phyloP scores from a whole-genome alignment of 2,113 vertebrate species.

The Pelusios castaneus region DNA sequence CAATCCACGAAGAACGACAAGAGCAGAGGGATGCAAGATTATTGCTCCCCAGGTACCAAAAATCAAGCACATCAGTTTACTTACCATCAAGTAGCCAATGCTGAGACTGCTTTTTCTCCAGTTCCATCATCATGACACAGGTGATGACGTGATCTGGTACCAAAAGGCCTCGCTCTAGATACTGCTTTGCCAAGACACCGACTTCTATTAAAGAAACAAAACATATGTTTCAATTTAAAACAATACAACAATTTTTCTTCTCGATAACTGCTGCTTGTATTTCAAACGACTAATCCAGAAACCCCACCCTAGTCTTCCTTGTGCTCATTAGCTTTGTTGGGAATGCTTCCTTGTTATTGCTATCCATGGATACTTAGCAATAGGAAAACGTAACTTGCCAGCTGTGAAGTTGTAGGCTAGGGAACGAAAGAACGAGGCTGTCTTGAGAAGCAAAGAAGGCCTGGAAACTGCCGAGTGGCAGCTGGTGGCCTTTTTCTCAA shows the following conservation, averaged over 20 bases:
- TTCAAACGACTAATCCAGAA: background rate
- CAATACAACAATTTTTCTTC: background rate
- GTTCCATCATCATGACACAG: constrained; percentile 83
- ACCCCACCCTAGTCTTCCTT: accelerated
- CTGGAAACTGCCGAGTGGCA: background rate
- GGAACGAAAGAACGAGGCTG: background rate
- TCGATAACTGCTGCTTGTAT: background rate
- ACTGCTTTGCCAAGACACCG: constrained; percentile 85
- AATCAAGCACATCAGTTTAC: background rate
- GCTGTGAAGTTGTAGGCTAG: background rate
- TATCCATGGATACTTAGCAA: background rate
- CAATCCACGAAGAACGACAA: accelerated
- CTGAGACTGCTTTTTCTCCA: constrained; percentile 83
- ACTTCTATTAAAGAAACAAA: constrained; percentile 77
- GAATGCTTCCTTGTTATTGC: background rate
- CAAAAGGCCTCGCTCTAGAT: constrained; percentile 86
- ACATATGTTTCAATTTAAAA: background rate
- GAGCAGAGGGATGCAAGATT: background rate
- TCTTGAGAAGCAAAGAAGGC: background rate
- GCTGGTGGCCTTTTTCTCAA: background rate
- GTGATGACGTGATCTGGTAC: constrained; percentile 95
- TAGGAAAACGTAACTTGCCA: background rate
- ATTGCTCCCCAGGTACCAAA: background rate
- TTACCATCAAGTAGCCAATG: constrained; percentile 94
- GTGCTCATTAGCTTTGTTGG: background rate